Conservation (phyloP, 2,888 invertebrate species). For the Noctua janthe region DNA sequence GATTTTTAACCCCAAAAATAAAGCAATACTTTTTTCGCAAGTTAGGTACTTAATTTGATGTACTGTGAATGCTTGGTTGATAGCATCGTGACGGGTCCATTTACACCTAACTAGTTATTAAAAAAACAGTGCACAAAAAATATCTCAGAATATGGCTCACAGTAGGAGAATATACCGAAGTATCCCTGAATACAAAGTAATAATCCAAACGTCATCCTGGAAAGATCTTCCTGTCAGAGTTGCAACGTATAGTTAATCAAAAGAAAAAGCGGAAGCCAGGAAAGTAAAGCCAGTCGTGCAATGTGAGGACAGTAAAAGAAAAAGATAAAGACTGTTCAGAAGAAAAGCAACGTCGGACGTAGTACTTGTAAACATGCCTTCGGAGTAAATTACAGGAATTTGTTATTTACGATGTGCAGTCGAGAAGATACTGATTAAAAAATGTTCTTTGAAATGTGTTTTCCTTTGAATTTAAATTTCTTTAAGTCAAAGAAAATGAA, state of each 20-base stretch:
- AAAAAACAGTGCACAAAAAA: too few species aligned
- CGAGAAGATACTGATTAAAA: conserved; percentile 6
- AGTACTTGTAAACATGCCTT: conserved; percentile 34
- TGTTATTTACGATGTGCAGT: conserved; percentile 18
- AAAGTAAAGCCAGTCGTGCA: conserved; percentile 41
- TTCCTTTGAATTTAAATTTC: too few species aligned
- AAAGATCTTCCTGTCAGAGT: conserved; percentile 15
- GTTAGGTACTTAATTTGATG: too few species aligned
- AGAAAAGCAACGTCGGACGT: conserved; percentile 30
- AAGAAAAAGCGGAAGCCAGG: conserved; percentile 42
- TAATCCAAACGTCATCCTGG: conserved; percentile 27
- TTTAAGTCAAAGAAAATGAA: neutral
- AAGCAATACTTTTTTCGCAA: too few species aligned
- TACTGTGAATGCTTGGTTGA: too few species aligned
- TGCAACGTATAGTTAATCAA: conserved; percentile 53
- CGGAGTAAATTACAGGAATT: conserved; percentile 38
- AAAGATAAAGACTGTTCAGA: conserved; percentile 25
- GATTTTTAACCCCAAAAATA: too few species aligned
- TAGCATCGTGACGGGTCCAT: too few species aligned
- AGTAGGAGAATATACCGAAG: too few species aligned
- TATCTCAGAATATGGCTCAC: too few species aligned
- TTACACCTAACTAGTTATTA: too few species aligned
- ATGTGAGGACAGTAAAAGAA: conserved; percentile 38
- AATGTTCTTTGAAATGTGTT: neutral
- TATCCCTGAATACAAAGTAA: neutral